Conservation (phyloP, 2,113 vertebrate species). For the Vombatus ursinus region DNA sequence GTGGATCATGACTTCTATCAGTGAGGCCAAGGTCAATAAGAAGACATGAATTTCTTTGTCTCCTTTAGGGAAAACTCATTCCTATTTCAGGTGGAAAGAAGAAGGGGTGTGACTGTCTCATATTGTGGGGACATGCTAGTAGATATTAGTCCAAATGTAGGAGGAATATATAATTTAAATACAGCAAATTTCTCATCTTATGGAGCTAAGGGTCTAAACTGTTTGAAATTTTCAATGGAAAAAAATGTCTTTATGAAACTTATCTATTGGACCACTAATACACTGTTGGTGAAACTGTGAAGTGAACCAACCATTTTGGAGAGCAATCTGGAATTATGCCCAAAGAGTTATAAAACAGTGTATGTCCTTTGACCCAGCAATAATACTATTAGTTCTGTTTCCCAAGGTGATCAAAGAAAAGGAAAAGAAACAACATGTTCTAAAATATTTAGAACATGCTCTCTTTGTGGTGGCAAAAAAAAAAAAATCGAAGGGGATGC, state of each 20-base stretch:
- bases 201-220: neutral
- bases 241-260: neutral
- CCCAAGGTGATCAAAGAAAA: neutral
- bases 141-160: neutral
- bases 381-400: neutral
- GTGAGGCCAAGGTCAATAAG: neutral
- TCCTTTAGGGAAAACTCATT: neutral
- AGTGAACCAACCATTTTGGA: neutral
- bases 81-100: neutral
- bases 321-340: neutral
- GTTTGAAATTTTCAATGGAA: neutral
- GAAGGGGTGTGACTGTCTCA: neutral
- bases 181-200: neutral
- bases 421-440: neutral
- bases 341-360: neutral
- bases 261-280: neutral
- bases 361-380: neutral
- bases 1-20: neutral
- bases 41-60: neutral
- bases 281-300: neutral
- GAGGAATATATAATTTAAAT: neutral
- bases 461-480: neutral
- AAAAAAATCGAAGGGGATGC: neutral
- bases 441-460: neutral
- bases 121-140: too few species aligned